Conservation (phyloP, 2,888 invertebrate genomes). For the Ochropleura leucogaster region DNA sequence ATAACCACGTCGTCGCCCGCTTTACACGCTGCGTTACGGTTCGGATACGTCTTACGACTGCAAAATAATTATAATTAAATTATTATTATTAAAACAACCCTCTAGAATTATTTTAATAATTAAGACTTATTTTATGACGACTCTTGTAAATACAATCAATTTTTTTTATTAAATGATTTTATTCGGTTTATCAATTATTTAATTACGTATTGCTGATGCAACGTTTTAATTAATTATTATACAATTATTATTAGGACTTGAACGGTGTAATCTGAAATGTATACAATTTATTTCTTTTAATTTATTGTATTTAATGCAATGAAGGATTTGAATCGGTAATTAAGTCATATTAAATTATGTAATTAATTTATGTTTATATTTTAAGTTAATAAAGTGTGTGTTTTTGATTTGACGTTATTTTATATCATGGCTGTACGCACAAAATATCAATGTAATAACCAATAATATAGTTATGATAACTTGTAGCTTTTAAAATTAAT, state of each 20-base stretch:
- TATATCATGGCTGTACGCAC: constrained; percentile 67
- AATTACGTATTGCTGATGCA: constrained; percentile 63
- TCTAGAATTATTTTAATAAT: constrained; percentile 58
- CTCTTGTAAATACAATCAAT: constrained; percentile 61
- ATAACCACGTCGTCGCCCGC: constrained; percentile 41
- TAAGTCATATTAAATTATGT: constrained; percentile 70
- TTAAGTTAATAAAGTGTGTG: constrained; percentile 58
- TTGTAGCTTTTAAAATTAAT: constrained; percentile 57
- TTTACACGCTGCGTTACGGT: constrained; percentile 43
- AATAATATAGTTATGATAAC: constrained; percentile 57
- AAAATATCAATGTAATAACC: constrained; percentile 68
- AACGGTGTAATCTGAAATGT: constrained; percentile 59
- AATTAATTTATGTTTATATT: constrained; percentile 70
- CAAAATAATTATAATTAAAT: constrained; percentile 62
- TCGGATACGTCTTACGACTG: constrained; percentile 62
- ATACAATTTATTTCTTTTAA: constrained; percentile 65
- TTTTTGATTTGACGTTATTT: constrained; percentile 55
- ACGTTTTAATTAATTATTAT: constrained; percentile 55
- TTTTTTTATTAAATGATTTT: constrained; percentile 64
- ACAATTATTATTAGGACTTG: constrained; percentile 48
- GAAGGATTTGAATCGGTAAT: constrained; percentile 79
- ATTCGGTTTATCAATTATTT: constrained; percentile 66
- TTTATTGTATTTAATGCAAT: constrained; percentile 72
- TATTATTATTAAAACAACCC: constrained; percentile 57
- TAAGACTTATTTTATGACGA: constrained; percentile 55